Conservation (phyloP, 2,888 invertebrate species). For the Penaeus monodon region DNA sequence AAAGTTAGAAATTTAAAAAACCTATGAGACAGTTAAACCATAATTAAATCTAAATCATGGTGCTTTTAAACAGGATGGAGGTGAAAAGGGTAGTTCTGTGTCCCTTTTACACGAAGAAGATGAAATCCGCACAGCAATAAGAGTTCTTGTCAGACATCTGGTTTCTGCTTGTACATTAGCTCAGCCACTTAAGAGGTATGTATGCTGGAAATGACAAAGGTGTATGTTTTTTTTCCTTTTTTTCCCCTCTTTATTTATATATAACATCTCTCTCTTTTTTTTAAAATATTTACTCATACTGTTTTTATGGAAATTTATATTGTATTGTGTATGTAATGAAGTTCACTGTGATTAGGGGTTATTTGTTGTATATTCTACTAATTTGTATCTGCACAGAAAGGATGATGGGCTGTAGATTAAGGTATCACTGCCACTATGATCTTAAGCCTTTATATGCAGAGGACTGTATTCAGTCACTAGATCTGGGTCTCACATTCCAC, state of each 20-base stretch:
- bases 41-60: not conserved
- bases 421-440: too few species aligned
- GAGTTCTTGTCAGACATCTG: slow-evolving; percentile 49
- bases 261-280: too few species aligned
- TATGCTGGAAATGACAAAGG: not conserved
- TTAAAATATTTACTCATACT: too few species aligned
- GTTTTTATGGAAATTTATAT: not conserved
- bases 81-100: slow-evolving; percentile 60
- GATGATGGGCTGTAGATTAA: too few species aligned
- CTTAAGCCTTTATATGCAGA: too few species aligned
- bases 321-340: not conserved
- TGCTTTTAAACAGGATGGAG: slow-evolving; percentile 33
- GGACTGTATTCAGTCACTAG: too few species aligned
- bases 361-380: not conserved
- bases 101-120: slow-evolving; percentile 57
- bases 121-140: slow-evolving; percentile 52
- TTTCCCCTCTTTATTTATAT: too few species aligned
- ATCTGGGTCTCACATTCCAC: too few species aligned
- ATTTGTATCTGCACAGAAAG: too few species aligned
- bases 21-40: not conserved
- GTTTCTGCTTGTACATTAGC: slow-evolving; percentile 52
- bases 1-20: too few species aligned
- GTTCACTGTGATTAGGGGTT: too few species aligned
- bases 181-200: slow-evolving; percentile 60
- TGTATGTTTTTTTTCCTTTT: too few species aligned